Evolutionary conservation across 1,140 invertebrate species (phyloP).

Genomic region (Oppia nitens): DNA sequence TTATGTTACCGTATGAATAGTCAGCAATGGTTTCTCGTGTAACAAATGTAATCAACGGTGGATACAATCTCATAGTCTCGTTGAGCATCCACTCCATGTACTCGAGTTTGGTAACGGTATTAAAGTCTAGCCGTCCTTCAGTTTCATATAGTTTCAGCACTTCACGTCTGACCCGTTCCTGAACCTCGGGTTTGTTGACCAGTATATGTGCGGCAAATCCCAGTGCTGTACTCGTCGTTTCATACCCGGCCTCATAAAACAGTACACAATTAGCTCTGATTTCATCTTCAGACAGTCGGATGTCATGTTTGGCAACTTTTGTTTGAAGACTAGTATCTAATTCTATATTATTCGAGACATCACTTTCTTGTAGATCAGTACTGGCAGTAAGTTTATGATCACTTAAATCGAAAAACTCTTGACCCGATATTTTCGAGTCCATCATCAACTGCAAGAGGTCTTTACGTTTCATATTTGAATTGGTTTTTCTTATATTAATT

Average conservation of each 20-base stretch:
- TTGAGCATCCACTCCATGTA: constrained; percentile 31
- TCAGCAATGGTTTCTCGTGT: constrained; percentile 19
- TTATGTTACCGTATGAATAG: constrained; percentile 25
- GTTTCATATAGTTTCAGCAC: constrained; percentile 19
- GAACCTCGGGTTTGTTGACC: constrained; percentile 29
- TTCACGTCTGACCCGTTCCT: constrained; percentile 29
- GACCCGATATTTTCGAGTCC: not conserved
- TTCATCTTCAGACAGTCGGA: constrained; percentile 21
- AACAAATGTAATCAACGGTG: constrained; percentile 28
- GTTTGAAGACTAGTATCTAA: not conserved
- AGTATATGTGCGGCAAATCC: constrained; percentile 27
- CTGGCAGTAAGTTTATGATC: not conserved
- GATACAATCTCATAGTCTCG: constrained; percentile 28
- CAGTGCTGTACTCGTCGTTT: constrained; percentile 31
- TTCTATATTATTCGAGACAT: not conserved
- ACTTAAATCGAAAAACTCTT: not conserved
- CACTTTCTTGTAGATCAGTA: not conserved
- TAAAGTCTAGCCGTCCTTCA: constrained; percentile 18
- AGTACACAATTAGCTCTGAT: constrained; percentile 26
- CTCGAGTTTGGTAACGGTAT: constrained; percentile 22
- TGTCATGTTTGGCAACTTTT: not conserved
- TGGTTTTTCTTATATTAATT: not conserved
- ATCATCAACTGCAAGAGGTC: constrained; percentile 13
- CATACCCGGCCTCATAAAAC: constrained; percentile 32
- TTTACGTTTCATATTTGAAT: not conserved